A percentile compares a stretch with the other conserved stretches of the same genome.
These are phyloP conservation scores for Charadrius vociferus DNA, from an alignment of 2,113 vertebrate genomes.

Conservation along the genomic window DNA sequence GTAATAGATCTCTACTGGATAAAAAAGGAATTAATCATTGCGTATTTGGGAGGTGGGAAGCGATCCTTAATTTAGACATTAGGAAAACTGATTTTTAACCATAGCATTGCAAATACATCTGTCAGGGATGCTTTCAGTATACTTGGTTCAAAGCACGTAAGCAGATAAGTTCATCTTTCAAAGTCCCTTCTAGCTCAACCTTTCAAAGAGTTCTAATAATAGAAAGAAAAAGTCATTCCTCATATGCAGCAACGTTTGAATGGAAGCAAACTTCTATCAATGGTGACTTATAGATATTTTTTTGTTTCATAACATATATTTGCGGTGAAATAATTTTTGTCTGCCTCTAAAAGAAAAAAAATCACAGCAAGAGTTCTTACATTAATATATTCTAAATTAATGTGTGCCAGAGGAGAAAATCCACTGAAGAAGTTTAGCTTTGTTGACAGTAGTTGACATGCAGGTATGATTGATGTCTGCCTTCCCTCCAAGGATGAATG, in stretches of 20 bases:
- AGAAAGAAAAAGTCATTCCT: background rate
- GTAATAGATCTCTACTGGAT: rapidly evolving
- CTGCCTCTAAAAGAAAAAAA: background rate
- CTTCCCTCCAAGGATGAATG: constrained; percentile 1
- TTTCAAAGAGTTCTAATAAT: background rate
- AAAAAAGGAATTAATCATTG: background rate
- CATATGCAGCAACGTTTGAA: background rate
- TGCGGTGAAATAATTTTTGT: background rate
- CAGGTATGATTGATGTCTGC: constrained; percentile 36
- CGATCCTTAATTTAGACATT: background rate
- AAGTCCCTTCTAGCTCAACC: background rate
- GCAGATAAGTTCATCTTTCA: background rate
- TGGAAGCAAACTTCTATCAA: background rate
- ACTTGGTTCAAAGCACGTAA: background rate
- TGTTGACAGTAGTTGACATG: constrained; percentile 17
- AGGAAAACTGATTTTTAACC: background rate
- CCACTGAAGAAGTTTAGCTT: background rate
- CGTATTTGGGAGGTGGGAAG: background rate
- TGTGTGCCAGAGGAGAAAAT: background rate
- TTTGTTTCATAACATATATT: background rate
- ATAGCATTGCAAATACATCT: background rate
- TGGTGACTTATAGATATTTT: background rate
- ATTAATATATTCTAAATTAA: constrained; percentile 1
- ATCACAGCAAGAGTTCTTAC: background rate
- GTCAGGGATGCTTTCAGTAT: background rate